Conservation (phyloP, 2,113 vertebrate genomes). For the Rhipidura dahli region DNA sequence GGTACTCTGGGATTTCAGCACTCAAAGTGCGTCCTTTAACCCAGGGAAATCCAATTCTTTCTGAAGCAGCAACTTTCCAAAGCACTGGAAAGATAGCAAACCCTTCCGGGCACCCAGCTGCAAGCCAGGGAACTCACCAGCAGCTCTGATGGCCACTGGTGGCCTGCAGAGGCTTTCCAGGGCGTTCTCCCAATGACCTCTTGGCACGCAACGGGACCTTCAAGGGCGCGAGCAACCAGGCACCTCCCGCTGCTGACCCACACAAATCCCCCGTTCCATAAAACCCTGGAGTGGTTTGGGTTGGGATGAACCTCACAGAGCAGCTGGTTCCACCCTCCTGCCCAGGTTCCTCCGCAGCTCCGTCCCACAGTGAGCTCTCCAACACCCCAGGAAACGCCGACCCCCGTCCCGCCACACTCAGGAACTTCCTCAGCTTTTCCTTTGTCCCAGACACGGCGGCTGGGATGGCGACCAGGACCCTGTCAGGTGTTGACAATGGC, state of each 20-base stretch:
- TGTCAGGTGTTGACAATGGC: rapidly evolving
- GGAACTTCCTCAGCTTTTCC: neutral
- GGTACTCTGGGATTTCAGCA: neutral
- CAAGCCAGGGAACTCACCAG: neutral
- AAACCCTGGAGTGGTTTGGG: neutral
- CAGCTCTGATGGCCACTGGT: rapidly evolving
- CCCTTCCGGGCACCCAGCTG: neutral
- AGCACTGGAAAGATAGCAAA: neutral
- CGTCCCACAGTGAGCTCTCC: neutral
- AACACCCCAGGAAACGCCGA: rapidly evolving
- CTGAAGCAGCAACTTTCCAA: neutral
- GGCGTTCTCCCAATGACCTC: neutral
- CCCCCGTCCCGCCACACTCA: rapidly evolving
- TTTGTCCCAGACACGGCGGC: rapidly evolving
- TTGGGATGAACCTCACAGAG: neutral
- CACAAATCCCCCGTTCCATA: neutral
- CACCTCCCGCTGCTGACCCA: rapidly evolving
- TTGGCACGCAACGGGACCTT: neutral
- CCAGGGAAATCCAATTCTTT: neutral
- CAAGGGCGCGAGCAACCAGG: rapidly evolving
- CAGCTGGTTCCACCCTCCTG: neutral
- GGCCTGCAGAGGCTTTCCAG: neutral
- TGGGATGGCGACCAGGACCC: neutral
- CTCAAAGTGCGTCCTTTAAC: neutral
- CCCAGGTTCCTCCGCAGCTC: neutral